Evolutionary conservation across 1,140 invertebrate genomes (phyloP).

Genomic region (Drosophila nigrodunni): DNA sequence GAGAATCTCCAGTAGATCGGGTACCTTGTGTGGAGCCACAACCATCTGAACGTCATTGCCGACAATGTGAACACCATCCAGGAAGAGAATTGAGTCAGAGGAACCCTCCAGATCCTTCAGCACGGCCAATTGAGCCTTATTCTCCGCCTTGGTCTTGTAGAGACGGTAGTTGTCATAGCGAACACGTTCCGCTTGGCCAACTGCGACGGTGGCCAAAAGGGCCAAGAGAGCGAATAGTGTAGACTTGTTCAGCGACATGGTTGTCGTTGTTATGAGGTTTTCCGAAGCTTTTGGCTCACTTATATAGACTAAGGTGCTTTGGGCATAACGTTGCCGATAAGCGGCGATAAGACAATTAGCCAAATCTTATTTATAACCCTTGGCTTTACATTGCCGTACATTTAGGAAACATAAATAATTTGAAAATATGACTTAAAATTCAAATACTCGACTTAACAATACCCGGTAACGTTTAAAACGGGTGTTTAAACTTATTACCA

Average conservation of each 20-base stretch:
- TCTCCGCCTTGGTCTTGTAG: slow-evolving; percentile 83
- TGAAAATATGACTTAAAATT: not conserved
- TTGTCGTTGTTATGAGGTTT: slow-evolving; percentile 51
- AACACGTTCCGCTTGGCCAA: slow-evolving; percentile 63
- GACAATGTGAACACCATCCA: slow-evolving; percentile 72
- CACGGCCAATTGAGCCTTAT: slow-evolving; percentile 80
- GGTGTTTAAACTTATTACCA: too few relatives aligned
- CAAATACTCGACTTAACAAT: not conserved
- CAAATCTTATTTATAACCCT: slow-evolving; percentile 44
- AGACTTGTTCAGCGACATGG: slow-evolving; percentile 73
- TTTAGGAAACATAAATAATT: slow-evolving; percentile 29
- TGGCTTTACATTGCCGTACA: slow-evolving; percentile 18
- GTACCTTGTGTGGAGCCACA: slow-evolving; percentile 81
- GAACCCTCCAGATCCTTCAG: slow-evolving; percentile 69
- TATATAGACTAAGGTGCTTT: slow-evolving; percentile 77
- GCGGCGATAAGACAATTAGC: slow-evolving; percentile 37
- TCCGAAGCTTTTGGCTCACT: slow-evolving; percentile 5
- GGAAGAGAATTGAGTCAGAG: slow-evolving; percentile 74
- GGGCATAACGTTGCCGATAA: slow-evolving; percentile 14
- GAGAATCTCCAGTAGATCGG: slow-evolving; percentile 71
- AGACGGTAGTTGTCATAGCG: slow-evolving; percentile 86
- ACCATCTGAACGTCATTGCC: slow-evolving; percentile 65
- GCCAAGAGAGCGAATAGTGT: slow-evolving; percentile 61
- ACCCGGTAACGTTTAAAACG: too few relatives aligned
- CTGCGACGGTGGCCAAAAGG: slow-evolving; percentile 58